Conservation (phyloP, 1,140 invertebrate genomes). For the Neodiprion lecontei region DNA sequence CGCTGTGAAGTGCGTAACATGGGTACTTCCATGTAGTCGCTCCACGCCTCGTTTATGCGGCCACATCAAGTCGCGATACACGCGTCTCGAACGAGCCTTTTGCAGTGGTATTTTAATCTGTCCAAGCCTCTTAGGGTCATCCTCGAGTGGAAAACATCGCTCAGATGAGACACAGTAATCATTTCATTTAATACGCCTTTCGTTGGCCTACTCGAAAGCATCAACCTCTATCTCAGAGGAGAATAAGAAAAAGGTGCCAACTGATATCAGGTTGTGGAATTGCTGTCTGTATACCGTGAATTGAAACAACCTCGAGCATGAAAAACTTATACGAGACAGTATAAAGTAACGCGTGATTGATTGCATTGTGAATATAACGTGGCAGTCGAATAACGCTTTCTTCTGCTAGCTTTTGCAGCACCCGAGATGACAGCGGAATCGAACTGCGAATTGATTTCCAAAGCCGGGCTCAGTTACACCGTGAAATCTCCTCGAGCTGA, state of each 20-base stretch:
- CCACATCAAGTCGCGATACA: not conserved
- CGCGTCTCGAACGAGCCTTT: not conserved
- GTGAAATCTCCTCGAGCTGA: constrained; percentile 2
- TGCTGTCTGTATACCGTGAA: not conserved
- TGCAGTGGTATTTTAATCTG: not conserved
- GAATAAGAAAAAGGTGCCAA: not conserved
- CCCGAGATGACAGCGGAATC: not conserved
- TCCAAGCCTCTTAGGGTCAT: too few relatives aligned
- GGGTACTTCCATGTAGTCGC: constrained; percentile 29
- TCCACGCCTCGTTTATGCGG: constrained; percentile 6
- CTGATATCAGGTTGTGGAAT: not conserved
- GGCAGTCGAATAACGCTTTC: constrained; percentile 1
- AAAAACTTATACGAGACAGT: not conserved
- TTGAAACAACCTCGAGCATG: not conserved
- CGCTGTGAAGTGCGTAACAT: constrained; percentile 33
- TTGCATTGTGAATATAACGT: not conserved
- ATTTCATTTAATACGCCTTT: too few relatives aligned
- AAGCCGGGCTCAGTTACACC: not conserved
- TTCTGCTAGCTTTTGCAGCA: not conserved
- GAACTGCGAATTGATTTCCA: constrained; percentile 1
- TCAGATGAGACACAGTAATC: too few relatives aligned
- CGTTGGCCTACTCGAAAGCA: not conserved
- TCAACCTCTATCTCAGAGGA: too few relatives aligned
- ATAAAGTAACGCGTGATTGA: not conserved
- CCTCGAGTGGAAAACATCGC: too few relatives aligned